A percentile compares a stretch with the other conserved stretches of the same genome.
Evolutionary conservation across 2,113 vertebrate species (phyloP).

Genomic region (cattle (Bos taurus)): DNA sequence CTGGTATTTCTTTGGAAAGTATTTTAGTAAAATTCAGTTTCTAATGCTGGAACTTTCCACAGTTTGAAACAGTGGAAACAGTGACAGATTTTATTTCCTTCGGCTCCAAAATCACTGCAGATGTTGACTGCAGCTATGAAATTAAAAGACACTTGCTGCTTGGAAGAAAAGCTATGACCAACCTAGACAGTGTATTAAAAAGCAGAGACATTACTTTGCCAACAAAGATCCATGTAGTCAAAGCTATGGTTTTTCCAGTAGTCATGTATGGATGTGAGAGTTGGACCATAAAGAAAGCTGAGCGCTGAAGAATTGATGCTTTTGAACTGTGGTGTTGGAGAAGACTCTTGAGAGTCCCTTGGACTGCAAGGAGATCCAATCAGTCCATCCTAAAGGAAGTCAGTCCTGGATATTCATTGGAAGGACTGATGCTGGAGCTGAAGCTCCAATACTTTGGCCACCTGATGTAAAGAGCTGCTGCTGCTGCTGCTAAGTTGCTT

Average conservation of each 20-base stretch:
- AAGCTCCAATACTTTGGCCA: not conserved
- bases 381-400: not conserved
- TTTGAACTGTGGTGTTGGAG: not conserved
- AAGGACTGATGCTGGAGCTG: not conserved
- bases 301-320: accelerated
- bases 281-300: not conserved
- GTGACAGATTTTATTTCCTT: not conserved
- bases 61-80: not conserved
- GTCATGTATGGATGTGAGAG: not conserved
- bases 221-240: not conserved
- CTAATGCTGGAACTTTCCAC: not conserved
- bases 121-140: not conserved
- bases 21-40: slow-evolving; percentile 13
- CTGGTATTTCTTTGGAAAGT: not conserved
- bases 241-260: not conserved
- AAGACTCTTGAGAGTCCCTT: not conserved
- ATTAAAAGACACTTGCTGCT: not conserved
- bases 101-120: not conserved
- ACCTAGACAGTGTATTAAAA: not conserved
- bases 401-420: not conserved
- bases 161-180: not conserved
- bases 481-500: too few relatives aligned
- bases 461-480: too few relatives aligned
- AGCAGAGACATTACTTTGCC: not conserved
- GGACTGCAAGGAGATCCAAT: not conserved